phyloP scores from a whole-genome alignment of 2,888 invertebrate species.

The Drosophila infuscata region DNA sequence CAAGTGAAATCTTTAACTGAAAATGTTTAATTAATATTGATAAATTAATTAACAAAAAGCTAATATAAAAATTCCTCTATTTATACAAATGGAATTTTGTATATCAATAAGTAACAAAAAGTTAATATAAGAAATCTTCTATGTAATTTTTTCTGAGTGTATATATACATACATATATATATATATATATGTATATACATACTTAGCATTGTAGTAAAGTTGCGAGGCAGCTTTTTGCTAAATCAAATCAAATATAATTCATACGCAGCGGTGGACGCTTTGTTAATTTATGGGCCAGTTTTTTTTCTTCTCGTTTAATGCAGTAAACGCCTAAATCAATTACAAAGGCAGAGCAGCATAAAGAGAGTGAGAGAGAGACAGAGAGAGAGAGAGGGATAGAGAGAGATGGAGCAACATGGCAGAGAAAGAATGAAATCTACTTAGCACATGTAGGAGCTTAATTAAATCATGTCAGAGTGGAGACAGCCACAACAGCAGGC shows the following conservation, averaged over 20 bases:
- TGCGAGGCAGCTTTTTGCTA: constrained; percentile 28
- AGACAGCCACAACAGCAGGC: constrained; percentile 5
- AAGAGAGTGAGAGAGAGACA: background rate
- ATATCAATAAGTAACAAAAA: background rate
- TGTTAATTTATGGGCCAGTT: constrained; percentile 45
- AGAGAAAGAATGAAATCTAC: constrained; percentile 70
- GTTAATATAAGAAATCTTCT: background rate
- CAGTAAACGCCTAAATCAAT: constrained; percentile 76
- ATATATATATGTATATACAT: constrained; percentile 20
- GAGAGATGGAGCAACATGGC: constrained; percentile 28
- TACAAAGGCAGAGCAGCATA: constrained; percentile 41
- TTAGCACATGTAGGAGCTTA: constrained; percentile 78
- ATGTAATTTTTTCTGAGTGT: background rate
- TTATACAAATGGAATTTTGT: background rate
- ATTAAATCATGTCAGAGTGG: constrained; percentile 72
- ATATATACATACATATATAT: background rate
- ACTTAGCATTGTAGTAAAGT: constrained; percentile 32
- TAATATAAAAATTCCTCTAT: background rate
- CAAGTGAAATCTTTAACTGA: background rate
- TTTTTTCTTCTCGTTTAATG: constrained; percentile 60
- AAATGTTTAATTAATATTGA: background rate
- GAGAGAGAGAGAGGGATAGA: background rate
- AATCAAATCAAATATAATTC: constrained; percentile 70
- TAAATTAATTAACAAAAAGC: background rate
- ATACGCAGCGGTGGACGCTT: constrained; percentile 52